Evolutionary conservation across 2,888 invertebrate species (phyloP), one percentile per base, ranked within the genome.

Genomic region (Gandaritis pyraliata): DNA sequence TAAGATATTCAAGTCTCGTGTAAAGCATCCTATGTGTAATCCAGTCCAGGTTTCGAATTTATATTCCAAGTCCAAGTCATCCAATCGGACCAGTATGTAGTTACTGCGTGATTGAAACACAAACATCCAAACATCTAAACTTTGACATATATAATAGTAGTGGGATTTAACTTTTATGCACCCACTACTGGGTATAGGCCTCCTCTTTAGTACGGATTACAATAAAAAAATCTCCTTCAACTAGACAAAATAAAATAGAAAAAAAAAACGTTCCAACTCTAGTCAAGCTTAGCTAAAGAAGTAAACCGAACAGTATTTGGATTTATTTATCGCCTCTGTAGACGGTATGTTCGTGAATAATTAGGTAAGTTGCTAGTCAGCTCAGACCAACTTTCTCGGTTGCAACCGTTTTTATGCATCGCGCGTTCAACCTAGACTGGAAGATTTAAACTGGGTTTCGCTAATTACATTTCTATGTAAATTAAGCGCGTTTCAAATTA

Each of bases 381-480:
- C 36, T 58, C 56, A 16, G 41, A 54, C 57, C 36, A 64, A 64
- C 45, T 60, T 60, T 60, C 64, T 48, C 46, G 45, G 50, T 49
- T 68, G 71, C 71, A 72, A 65, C 68, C 70, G 23, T 73, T 75
- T 78, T 75, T 74, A 72, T 75, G 73, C 73, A 72, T 69, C 68
- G 71, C 71, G 71, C 76, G 75, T 74, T 75, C 70, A 69, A 71
- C 69, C 58, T 51, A 64, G 59, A 65, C 66, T 63, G 72, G 23
- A 68, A 70, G 66, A 66, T 65, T 66, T 66, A 60, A 70, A 66
- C 66, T 58, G 57, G 57, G 61, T 52, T 65, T 51, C 38, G 69
- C 69, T 76, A 75, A 76, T 78, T 77, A 72, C 71, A 69, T 75
- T 76, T 69, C 67, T 74, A 75, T 75, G 75, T 65, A 72, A 77